phyloP scores from a whole-genome alignment of 2,113 vertebrate genomes.

The Microcebus jonahi region DNA sequence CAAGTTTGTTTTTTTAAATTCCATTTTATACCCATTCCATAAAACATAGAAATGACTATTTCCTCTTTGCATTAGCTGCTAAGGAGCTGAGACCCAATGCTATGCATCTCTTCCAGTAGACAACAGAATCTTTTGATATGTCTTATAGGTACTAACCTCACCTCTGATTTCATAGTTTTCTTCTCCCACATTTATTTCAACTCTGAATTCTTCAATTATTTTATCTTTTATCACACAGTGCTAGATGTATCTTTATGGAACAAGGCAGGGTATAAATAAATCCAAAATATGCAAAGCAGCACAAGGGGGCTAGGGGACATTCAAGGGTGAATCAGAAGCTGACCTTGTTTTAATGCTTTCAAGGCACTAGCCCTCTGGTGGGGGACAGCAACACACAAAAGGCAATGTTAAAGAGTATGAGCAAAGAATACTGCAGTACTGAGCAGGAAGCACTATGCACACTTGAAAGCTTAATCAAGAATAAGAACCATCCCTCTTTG shows the following conservation, averaged over 20 bases:
- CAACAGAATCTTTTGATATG: neutral
- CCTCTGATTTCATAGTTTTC: neutral
- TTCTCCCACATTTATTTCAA: neutral
- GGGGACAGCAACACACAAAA: neutral
- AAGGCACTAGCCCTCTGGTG: neutral
- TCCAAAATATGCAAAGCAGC: constrained; percentile 21
- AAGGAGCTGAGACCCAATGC: neutral
- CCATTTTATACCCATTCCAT: neutral
- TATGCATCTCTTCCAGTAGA: neutral
- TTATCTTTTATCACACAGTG: neutral
- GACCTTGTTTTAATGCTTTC: neutral
- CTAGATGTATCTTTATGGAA: neutral
- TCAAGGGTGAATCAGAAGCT: neutral
- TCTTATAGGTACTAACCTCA: neutral
- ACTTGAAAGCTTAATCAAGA: neutral
- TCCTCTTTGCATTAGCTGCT: neutral
- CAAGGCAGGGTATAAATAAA: neutral
- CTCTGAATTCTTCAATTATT: neutral
- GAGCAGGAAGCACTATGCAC: neutral
- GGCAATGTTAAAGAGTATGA: rapidly evolving
- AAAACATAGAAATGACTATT: neutral
- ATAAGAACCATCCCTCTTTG: neutral
- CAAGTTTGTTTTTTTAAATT: neutral
- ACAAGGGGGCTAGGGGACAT: neutral
- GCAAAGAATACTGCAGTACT: neutral